Evolutionary conservation across 2,113 vertebrate genomes (phyloP).

Genomic region (Actenoides hombroni): DNA sequence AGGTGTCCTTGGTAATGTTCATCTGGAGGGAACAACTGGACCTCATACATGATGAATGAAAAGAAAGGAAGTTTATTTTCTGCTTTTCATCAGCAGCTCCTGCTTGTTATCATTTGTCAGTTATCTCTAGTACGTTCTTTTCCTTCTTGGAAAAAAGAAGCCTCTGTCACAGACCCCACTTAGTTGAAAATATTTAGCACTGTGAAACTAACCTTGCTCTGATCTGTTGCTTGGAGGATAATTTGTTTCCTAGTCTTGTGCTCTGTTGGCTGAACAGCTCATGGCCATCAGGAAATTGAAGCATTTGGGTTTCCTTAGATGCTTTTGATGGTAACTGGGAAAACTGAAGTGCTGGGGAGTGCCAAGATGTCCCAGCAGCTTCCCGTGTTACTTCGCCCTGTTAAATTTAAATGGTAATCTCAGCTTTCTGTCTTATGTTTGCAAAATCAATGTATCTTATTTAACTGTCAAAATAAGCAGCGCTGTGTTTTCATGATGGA

Average conservation of each 20-base stretch:
- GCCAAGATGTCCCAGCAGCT: not conserved
- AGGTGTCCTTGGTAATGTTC: not conserved
- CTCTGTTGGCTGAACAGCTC: not conserved
- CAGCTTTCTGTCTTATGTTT: not conserved
- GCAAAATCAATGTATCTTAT: not conserved
- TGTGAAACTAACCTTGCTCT: not conserved
- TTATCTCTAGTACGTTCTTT: not conserved
- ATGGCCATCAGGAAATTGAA: not conserved
- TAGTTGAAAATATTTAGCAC: not conserved
- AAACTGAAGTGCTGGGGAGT: not conserved
- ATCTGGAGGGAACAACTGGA: not conserved
- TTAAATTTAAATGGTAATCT: not conserved
- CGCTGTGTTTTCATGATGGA: not conserved
- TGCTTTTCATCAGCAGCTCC: not conserved
- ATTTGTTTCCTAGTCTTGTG: not conserved
- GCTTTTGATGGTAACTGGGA: not conserved
- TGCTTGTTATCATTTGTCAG: slow-evolving; percentile 8
- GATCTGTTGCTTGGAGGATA: not conserved
- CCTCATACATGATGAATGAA: not conserved
- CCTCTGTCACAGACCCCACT: not conserved
- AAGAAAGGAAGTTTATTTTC: slow-evolving; percentile 32
- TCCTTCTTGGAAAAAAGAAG: not conserved
- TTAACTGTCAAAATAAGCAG: not conserved
- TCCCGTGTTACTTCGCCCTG: not conserved
- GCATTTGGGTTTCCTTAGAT: not conserved